Base-by-base conservation (phyloP, 2,797 vertebrate species). In the Poecilia velifera region DNA sequence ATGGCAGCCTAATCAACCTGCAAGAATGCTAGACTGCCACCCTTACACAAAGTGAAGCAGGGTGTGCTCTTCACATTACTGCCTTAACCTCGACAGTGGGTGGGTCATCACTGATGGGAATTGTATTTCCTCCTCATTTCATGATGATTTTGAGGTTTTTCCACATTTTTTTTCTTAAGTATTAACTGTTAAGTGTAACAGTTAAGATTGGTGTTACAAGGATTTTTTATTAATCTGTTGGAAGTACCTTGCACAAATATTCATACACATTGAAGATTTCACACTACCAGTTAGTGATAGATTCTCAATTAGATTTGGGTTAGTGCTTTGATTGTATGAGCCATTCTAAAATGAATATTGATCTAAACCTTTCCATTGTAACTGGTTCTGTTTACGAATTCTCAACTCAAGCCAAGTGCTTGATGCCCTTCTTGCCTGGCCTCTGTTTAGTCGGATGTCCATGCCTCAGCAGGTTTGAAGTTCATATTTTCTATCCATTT, bases 1-100 rank as follows among this genome's bases (percentile, higher is more conserved):
- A 94, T 94, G 90, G 95, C 92, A 95, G 93, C 94, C 89, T 93
- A 93, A 95, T 95, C 94, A 93, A 93, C 89, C 93, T 92, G 89
- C 90, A 95, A 92, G 94, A 96, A 95, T 94, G 91, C 88, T 86
- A 76, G 87, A 93, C 90, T 91, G 88, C 87, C 82, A 87, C 84
- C 83, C 75, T 82, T 66, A 74, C 84, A 89, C 89, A 89, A 84
- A 87, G 87, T 85, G 81, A 84, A 82, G 53, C 80, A 81, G 89
- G 89, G 84, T 84, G 83, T 77, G 84, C 81, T 79, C 82, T 84
- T 79, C 87, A 87, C 87, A 85, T 93, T 91, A 89, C 91, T 83
- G 83, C 89, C 92, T 91, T 86, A 89, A 94, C 79, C 86, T 86
- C 81, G 85, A 82, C 86, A 81, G 71, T 76, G 79, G 62, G 85